phyloP scores from a whole-genome alignment of 1,140 invertebrate species.

The Nasonia giraulti region DNA sequence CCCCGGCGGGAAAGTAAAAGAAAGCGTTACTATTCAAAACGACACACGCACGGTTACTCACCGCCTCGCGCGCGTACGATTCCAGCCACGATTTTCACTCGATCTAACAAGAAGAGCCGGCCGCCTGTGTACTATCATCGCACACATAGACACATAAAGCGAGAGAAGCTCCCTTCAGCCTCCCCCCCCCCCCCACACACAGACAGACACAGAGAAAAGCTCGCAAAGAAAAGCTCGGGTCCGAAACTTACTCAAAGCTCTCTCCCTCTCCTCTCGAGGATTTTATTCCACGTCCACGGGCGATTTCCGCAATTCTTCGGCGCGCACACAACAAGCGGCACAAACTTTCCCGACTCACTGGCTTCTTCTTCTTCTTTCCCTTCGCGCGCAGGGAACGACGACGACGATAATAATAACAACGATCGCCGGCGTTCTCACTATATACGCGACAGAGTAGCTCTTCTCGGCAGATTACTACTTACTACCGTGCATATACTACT shows the following conservation, averaged over 20 bases:
- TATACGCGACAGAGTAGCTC: not conserved
- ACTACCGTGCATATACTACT: not conserved
- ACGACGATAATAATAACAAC: not conserved
- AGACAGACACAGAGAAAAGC: not conserved
- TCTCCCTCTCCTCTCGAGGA: not conserved
- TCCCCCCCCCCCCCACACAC: no score
- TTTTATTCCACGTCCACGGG: conserved; percentile 13
- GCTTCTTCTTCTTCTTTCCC: not conserved
- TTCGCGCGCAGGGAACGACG: not conserved
- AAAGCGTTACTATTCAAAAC: not conserved
- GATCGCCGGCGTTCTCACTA: not conserved
- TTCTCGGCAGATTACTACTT: no score
- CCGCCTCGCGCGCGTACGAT: not conserved
- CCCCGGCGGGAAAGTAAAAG: not conserved
- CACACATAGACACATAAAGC: no score
- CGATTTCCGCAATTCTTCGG: conserved; percentile 4
- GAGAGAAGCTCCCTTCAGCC: not conserved
- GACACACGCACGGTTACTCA: not conserved
- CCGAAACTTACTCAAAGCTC: conserved; percentile 26
- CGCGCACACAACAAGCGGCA: not conserved
- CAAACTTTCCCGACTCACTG: not conserved
- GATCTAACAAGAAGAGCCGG: not conserved
- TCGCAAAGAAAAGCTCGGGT: not conserved
- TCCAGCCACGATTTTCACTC: not conserved
- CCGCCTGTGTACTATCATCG: no score